Percentiles rank a stretch among this genome's conserved stretches.
These are phyloP conservation scores for Passer domesticus DNA, from an alignment of 2,113 vertebrate species.

Conservation along the genomic window DNA sequence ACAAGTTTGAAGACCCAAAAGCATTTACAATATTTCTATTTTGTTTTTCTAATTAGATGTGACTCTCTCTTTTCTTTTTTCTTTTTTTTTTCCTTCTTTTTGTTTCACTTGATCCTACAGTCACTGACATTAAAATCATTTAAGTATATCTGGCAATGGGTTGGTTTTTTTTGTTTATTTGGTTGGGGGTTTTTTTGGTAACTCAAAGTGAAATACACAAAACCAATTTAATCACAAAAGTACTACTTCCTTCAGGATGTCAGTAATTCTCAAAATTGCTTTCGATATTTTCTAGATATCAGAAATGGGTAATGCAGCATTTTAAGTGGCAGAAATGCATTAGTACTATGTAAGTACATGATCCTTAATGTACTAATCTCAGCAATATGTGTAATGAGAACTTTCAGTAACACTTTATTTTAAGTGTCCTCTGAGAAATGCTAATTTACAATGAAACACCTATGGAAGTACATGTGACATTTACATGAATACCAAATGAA, in stretches of 20 bases:
- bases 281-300: conserved; percentile 78
- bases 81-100: background rate
- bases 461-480: conserved; percentile 83
- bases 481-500: conserved; percentile 84
- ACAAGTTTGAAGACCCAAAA: background rate
- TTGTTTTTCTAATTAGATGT: conserved; percentile 20
- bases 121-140: conserved; percentile 48
- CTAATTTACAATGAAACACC: conserved; percentile 85
- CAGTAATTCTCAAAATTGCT: conserved; percentile 79
- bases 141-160: background rate
- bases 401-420: conserved; percentile 85
- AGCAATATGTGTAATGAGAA: conserved; percentile 84
- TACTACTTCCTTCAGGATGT: conserved; percentile 73
- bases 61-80: background rate
- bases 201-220: conserved; percentile 60
- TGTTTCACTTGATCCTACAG: background rate
- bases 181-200: background rate
- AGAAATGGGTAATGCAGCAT: conserved; percentile 76
- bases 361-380: conserved; percentile 84
- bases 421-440: conserved; percentile 86
- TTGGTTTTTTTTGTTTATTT: background rate
- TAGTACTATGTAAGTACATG: conserved; percentile 80
- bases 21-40: background rate
- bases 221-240: conserved; percentile 70
- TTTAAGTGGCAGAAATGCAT: conserved; percentile 81